A percentile compares a stretch with the other conserved stretches of the same genome.
Evolutionary conservation across 2,797 vertebrate genomes (phyloP).

Genomic region (Melanotaenia nigrans): DNA sequence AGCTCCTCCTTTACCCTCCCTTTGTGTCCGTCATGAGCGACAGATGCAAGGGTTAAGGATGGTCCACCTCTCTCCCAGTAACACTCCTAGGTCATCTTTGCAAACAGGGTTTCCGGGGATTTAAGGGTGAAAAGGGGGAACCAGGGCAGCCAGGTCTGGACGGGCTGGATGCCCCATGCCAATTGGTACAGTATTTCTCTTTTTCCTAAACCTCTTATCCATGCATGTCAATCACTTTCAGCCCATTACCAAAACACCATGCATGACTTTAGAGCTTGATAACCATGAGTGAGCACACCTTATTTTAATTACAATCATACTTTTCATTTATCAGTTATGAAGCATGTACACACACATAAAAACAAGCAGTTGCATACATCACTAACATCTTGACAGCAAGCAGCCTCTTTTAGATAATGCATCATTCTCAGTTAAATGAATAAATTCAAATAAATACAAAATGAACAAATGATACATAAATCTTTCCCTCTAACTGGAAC

Average conservation of each 20-base stretch:
- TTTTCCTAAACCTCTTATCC: constrained; percentile 88
- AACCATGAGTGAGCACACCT: constrained; percentile 36
- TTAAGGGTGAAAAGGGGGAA: constrained; percentile 99
- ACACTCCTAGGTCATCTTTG: constrained; percentile 98
- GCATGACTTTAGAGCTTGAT: constrained; percentile 63
- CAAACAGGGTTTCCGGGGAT: constrained; percentile 99
- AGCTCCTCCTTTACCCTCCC: constrained; percentile 77
- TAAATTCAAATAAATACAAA: neutral
- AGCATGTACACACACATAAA: neutral
- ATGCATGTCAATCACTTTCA: constrained; percentile 86
- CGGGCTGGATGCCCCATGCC: constrained; percentile 99
- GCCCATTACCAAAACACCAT: constrained; percentile 39
- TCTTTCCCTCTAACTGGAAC: constrained; percentile 61
- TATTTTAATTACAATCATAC: constrained; percentile 27
- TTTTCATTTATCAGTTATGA: constrained; percentile 8
- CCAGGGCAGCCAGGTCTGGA: constrained; percentile 99
- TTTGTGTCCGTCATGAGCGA: constrained; percentile 54
- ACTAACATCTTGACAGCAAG: constrained; percentile 72
- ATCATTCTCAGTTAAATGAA: constrained; percentile 28
- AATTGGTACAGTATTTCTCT: constrained; percentile 99
- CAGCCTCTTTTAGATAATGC: constrained; percentile 50
- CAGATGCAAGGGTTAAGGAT: constrained; percentile 62
- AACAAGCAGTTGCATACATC: constrained; percentile 4
- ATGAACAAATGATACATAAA: constrained; percentile 18
- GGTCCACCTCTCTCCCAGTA: constrained; percentile 89